phyloP scores from a whole-genome alignment of 2,113 vertebrate species.

The Galeopterus variegatus region DNA sequence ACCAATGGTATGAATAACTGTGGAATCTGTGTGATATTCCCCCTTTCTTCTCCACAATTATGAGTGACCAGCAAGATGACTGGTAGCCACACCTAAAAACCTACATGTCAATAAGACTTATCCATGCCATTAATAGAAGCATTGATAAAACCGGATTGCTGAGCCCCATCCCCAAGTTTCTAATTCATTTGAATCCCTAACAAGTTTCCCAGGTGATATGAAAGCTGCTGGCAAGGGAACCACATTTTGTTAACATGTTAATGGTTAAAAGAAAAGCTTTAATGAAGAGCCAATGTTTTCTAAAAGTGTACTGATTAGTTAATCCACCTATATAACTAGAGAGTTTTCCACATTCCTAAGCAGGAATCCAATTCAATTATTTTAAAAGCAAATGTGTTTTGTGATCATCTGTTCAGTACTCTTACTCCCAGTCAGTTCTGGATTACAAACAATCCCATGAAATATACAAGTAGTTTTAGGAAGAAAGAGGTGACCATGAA shows the following conservation, averaged over 20 bases:
- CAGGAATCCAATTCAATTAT: background rate
- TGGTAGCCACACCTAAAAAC: background rate
- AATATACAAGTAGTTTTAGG: background rate
- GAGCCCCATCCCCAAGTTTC: background rate
- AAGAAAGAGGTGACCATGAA: background rate
- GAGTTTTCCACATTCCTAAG: background rate
- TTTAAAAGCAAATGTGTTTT: background rate
- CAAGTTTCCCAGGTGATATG: background rate
- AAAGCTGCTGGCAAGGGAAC: background rate
- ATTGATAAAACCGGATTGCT: background rate
- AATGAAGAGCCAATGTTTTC: background rate
- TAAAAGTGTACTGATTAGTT: background rate
- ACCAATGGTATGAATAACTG: background rate
- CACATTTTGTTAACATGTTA: background rate
- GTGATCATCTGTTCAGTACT: background rate
- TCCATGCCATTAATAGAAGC: background rate
- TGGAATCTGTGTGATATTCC: background rate
- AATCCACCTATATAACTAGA: background rate
- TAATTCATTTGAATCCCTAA: background rate
- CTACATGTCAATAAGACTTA: background rate
- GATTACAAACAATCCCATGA: background rate
- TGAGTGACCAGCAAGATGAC: background rate
- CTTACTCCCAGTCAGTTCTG: background rate
- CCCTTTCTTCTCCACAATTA: background rate
- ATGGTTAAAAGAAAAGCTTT: background rate